A percentile compares a stretch with the other conserved stretches of the same genome.
phyloP scores from a whole-genome alignment of 2,113 vertebrate species.

The Lophura nycthemera region DNA sequence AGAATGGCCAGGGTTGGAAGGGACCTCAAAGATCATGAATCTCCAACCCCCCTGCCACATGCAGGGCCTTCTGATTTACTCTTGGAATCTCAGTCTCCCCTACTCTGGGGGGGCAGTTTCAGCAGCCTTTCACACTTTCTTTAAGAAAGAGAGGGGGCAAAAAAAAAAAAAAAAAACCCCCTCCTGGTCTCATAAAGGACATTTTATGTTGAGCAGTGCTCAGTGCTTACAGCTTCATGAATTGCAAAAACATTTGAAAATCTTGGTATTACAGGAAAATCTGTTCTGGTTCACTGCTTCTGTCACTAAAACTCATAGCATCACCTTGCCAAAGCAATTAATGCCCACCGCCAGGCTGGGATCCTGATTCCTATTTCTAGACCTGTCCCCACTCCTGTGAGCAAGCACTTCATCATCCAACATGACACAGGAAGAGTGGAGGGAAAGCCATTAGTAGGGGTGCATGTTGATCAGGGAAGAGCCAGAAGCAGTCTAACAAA shows the following conservation, averaged over 20 bases:
- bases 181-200: background rate
- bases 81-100: background rate
- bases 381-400: background rate
- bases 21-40: no score
- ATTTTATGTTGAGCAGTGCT: background rate
- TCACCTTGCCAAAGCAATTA: slow-evolving; percentile 32
- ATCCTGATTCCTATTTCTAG: background rate
- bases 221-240: slow-evolving; percentile 36
- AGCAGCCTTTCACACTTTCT: background rate
- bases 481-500: background rate
- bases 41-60: no score
- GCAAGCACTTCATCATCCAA: background rate
- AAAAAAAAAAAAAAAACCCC: background rate
- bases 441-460: background rate
- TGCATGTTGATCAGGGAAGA: background rate
- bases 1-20: no score
- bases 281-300: background rate
- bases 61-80: background rate
- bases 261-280: slow-evolving; percentile 34
- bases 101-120: no score
- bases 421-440: background rate
- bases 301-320: slow-evolving; percentile 8
- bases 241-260: slow-evolving; percentile 46
- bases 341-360: background rate
- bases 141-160: background rate